A percentile compares a stretch with the other conserved stretches of the same genome.
These are phyloP conservation scores for Diarsia rubi DNA, from an alignment of 2,888 invertebrate species.

Conservation along the genomic window DNA sequence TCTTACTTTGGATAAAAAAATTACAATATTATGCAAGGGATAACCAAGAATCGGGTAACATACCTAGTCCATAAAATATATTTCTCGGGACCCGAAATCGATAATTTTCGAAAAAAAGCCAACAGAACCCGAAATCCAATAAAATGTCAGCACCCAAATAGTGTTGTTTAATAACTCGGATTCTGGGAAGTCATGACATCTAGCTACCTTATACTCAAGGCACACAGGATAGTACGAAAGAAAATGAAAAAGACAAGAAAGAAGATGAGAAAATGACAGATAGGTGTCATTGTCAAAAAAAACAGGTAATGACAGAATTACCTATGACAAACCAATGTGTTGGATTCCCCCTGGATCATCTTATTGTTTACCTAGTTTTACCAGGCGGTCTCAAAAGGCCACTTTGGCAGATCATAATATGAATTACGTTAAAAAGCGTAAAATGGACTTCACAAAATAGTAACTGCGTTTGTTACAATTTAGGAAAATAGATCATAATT, in stretches of 20 bases:
- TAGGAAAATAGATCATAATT: no score
- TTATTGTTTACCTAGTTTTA: neutral
- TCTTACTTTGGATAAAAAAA: no score
- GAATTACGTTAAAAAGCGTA: no score
- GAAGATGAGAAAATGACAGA: no score
- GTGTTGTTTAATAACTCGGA: neutral
- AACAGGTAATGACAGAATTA: neutral
- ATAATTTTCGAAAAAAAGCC: neutral
- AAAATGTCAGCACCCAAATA: neutral
- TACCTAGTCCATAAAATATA: no score
- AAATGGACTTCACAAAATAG: no score
- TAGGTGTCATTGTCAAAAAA: neutral
- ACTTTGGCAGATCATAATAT: no score
- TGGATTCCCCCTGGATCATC: neutral
- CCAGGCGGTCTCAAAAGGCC: no score
- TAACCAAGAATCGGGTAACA: neutral
- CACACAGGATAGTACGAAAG: no score
- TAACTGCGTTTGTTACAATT: no score
- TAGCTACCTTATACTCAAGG: neutral
- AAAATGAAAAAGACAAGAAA: no score
- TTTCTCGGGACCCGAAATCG: neutral
- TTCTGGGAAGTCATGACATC: neutral
- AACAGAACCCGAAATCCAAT: no score
- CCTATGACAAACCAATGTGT: neutral
- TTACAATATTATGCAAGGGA: neutral